Evolutionary conservation across 2,113 vertebrate genomes (phyloP).

Genomic region (Galeopterus variegatus): DNA sequence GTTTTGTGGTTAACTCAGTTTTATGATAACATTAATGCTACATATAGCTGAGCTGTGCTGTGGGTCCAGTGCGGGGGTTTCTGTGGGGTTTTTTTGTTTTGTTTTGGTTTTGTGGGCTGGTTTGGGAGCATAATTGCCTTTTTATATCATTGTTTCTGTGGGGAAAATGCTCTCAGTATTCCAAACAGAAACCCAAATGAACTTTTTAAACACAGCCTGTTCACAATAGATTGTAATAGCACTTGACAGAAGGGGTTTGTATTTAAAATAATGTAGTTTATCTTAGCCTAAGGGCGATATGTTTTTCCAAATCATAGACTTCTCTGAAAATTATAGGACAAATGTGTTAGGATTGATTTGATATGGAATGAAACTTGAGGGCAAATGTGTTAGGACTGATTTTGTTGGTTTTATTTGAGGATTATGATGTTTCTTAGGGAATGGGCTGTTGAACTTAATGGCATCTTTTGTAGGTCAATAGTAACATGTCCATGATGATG

Average conservation of each 20-base stretch:
- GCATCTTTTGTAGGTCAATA: conserved; percentile 71
- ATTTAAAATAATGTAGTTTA: conserved; percentile 64
- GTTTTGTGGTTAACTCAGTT: conserved; percentile 11
- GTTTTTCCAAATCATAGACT: conserved; percentile 65
- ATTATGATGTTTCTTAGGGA: conserved; percentile 56
- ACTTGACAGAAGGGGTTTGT: conserved; percentile 56
- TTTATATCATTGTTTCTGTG: conserved; percentile 64
- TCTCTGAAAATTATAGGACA: conserved; percentile 55
- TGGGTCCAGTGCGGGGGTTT: conserved; percentile 6
- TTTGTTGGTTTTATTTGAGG: conserved; percentile 17
- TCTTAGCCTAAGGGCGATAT: conserved; percentile 38
- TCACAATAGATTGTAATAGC: conserved; percentile 31
- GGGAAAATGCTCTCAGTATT: conserved; percentile 52
- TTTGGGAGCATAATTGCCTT: conserved; percentile 45
- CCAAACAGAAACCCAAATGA: conserved; percentile 41
- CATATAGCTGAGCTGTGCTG: not conserved
- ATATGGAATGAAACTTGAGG: conserved; percentile 44
- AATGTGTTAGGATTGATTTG: conserved; percentile 69
- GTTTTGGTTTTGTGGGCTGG: conserved; percentile 62
- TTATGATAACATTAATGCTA: not conserved
- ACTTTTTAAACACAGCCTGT: conserved; percentile 64
- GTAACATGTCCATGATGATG: conserved; percentile 77
- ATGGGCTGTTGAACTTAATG: conserved; percentile 56
- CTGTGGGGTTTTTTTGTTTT: not conserved
- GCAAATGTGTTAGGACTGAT: conserved; percentile 62